Base-by-base conservation (phyloP, 2,113 vertebrate genomes). In the Salvator merianae region DNA sequence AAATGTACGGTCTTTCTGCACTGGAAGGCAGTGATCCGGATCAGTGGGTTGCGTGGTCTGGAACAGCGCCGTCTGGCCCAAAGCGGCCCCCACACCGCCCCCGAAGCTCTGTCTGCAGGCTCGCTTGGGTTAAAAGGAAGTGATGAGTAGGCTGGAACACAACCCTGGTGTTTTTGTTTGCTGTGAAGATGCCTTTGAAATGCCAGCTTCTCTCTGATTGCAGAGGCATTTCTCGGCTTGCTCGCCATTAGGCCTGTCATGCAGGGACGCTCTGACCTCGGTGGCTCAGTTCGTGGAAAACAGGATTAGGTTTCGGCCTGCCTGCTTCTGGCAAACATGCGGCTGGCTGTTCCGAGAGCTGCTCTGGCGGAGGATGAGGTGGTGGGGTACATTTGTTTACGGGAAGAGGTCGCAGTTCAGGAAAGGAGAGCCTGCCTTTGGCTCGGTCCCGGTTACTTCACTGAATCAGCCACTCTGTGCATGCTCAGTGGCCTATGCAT, bases 241-340 rank as follows among this genome's bases (percentile, higher is more conserved):
- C 30, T 2, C 3, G 7, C 28, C 22, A 5, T 30, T 78, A 90
- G 84, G 40, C 72, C 90, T 89, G 88, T 83, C 68, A 34, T 28
- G 59, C 24, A 0, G 82, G 82, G 20, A 84, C 86, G 72, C 47
- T 36, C 83, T 90, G 85, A 88, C 82, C 89, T 79, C 88, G 89
- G 92, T 81, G 1, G 32, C 71, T 77, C 89, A 89, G 91, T 84
- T 85, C 86, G 73, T 87, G 92, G 94, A 93, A 93, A 93, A 90
- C 69, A 66, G 83, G 80, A 69, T 75, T 92, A 69, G 68, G 86
- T 94, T 95, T 92, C 94, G 91, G 55, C 53, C 26, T 26, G 59
- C 71, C 71, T 43, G 36, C 34, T 55, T 43, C 53, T 74, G 38
- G 36, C 83, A 87, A 92, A 81, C 82, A 87, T 7, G 0, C 18